phyloP scores from a whole-genome alignment of 2,888 invertebrate genomes.

The Trimorus sp. region DNA sequence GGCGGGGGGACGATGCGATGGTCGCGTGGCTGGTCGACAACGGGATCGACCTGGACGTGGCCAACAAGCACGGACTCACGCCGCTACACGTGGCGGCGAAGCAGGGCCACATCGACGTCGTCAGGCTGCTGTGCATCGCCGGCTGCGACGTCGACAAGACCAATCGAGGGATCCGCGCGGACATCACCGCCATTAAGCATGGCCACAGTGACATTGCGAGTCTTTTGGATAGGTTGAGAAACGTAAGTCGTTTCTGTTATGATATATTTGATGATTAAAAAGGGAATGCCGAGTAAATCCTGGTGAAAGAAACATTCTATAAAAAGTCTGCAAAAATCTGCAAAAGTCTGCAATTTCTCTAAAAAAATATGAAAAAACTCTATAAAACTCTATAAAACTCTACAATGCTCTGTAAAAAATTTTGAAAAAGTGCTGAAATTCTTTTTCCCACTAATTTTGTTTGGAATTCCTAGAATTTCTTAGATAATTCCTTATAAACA shows the following conservation, averaged over 20 bases:
- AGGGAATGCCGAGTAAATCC: too few species aligned
- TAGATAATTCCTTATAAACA: too few species aligned
- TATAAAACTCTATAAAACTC: too few species aligned
- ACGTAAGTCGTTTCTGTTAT: conserved; percentile 83
- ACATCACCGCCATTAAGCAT: conserved; percentile 89
- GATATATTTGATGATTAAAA: too few species aligned
- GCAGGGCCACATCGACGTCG: conserved; percentile 87
- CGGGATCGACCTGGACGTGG: conserved; percentile 83
- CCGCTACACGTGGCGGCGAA: conserved; percentile 88
- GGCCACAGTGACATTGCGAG: conserved; percentile 87
- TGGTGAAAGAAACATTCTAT: too few species aligned
- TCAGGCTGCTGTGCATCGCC: conserved; percentile 86
- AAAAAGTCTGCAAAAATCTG: conserved; percentile 17
- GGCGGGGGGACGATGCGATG: conserved; percentile 77
- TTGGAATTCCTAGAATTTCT: too few species aligned
- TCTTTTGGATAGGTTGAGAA: conserved; percentile 85
- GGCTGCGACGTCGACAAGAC: conserved; percentile 87
- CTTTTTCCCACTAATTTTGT: too few species aligned
- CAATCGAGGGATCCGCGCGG: conserved; percentile 87
- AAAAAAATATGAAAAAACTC: too few species aligned
- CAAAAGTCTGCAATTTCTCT: too few species aligned
- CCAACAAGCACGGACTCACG: conserved; percentile 84
- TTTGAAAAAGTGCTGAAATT: too few species aligned
- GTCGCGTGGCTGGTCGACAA: conserved; percentile 78
- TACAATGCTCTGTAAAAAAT: too few species aligned